phyloP scores from a whole-genome alignment of 2,888 invertebrate species.

The Saturnia japonica region DNA sequence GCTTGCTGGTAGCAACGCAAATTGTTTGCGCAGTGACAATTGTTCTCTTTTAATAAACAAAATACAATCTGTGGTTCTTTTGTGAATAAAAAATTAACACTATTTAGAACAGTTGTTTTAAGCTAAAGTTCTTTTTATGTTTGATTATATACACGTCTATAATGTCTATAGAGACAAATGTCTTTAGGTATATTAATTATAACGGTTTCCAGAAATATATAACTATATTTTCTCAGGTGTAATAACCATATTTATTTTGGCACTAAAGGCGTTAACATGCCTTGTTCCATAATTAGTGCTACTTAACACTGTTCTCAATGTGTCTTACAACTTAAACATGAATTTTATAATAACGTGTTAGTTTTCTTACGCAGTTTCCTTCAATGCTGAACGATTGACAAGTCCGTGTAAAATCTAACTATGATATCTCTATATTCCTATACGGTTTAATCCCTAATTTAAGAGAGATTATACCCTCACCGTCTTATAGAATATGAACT shows the following conservation, averaged over 20 bases:
- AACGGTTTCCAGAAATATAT: background rate
- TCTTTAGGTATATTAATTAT: background rate
- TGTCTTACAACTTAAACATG: background rate
- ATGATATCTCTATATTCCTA: background rate
- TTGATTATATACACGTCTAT: no score
- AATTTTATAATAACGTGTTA: background rate
- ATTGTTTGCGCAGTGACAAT: background rate
- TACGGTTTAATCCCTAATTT: background rate
- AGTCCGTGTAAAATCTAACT: background rate
- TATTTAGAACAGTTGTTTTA: background rate
- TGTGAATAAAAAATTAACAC: background rate
- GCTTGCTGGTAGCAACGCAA: background rate
- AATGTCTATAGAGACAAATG: no score
- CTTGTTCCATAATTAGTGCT: no score
- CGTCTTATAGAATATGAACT: background rate
- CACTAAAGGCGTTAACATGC: background rate
- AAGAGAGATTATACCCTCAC: background rate
- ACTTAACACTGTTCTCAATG: no score
- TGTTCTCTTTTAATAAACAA: no score
- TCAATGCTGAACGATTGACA: background rate
- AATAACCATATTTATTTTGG: constrained; percentile 11
- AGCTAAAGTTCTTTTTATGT: background rate
- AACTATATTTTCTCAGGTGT: background rate
- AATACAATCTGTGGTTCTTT: background rate
- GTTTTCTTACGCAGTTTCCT: background rate